Evolutionary conservation across 64 coral and sea anemone genomes (phyloP), one percentile per base, ranked within the genome.

Genomic region (Hydrozoanthus tunicans): DNA sequence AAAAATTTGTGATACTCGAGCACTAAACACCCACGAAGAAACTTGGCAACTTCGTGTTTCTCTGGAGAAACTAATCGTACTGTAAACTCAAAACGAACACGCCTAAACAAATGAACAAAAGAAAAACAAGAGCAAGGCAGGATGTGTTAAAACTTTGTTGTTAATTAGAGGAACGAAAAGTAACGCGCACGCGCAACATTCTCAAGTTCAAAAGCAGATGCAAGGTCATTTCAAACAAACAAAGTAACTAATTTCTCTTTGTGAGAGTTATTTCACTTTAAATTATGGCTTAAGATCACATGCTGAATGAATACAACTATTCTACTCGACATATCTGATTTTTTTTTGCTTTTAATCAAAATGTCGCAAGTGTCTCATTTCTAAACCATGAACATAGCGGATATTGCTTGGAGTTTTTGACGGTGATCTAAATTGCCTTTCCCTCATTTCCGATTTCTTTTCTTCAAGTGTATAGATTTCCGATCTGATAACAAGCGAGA

Each of bases 381-480:
- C 15, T 86, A n/a, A 73, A 59, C 57, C 84, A 52, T 17, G 59
- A 59, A 70, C 67, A 10, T 15, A 75, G 58, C 84, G 84, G 69
- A 75, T 88, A 88, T 88, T 74, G 70, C 23, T 43, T 43, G 84
- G 68, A 43, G 20, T 11, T 55, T 13, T 59, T 14, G 69, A 6
- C 9, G 55, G 20, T 60, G 84, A 75, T 59, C n/a, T 5, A 88
- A 88, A 88, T 88, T 75, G 84, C 67, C 69, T 88, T 88, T 8
- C 56, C 69, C 69, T 88, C 84, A 73, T 88, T 88, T 88, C 84
- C 84, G 68, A 73, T 59, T 88, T 60, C 84, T 88, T 74, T 88
- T 88, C 84, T 74, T 88, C 68, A 72, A 73, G 84, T 75, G 69
- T 51, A 51, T 15, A 65, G 80, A 82, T 88, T 88, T 88, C 84